Percentiles rank a stretch among this genome's conserved stretches.
phyloP scores from a whole-genome alignment of 2,113 vertebrate genomes.

The Phylloscopus whistleri region DNA sequence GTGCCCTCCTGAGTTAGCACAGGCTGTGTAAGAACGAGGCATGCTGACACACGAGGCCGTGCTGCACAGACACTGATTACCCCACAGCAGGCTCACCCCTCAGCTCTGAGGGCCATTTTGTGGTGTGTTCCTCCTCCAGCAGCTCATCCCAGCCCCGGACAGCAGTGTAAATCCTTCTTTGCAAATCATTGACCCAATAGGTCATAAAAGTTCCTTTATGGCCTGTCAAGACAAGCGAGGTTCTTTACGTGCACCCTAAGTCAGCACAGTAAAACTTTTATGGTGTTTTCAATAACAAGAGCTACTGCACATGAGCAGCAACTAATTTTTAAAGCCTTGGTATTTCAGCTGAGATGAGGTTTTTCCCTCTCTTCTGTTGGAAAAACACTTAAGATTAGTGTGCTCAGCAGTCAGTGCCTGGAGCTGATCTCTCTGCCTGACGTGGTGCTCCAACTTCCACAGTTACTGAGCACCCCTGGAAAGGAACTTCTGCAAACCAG shows the following conservation, averaged over 20 bases:
- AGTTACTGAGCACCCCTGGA: neutral
- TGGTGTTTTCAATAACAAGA: slow-evolving; percentile 64
- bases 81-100: neutral
- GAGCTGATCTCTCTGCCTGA: neutral
- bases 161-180: neutral
- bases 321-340: slow-evolving; percentile 46
- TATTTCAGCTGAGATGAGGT: slow-evolving; percentile 6
- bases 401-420: neutral
- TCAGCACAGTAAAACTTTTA: slow-evolving; percentile 67
- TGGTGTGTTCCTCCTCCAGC: neutral
- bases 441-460: neutral
- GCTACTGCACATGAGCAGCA: slow-evolving; percentile 48
- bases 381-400: neutral
- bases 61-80: neutral
- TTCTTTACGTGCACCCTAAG: slow-evolving; percentile 47
- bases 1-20: neutral
- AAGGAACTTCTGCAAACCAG: neutral
- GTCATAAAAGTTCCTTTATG: slow-evolving; percentile 63
- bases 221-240: slow-evolving; percentile 52
- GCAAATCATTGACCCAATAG: slow-evolving; percentile 46
- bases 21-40: neutral
- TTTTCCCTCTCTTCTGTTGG: neutral
- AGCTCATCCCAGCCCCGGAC: neutral
- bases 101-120: neutral
- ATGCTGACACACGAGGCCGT: accelerated